Percentiles rank a stretch among this genome's conserved stretches.
These are phyloP conservation scores for Drosophila saltans DNA, from an alignment of 1,140 invertebrate genomes.

Conservation along the genomic window DNA sequence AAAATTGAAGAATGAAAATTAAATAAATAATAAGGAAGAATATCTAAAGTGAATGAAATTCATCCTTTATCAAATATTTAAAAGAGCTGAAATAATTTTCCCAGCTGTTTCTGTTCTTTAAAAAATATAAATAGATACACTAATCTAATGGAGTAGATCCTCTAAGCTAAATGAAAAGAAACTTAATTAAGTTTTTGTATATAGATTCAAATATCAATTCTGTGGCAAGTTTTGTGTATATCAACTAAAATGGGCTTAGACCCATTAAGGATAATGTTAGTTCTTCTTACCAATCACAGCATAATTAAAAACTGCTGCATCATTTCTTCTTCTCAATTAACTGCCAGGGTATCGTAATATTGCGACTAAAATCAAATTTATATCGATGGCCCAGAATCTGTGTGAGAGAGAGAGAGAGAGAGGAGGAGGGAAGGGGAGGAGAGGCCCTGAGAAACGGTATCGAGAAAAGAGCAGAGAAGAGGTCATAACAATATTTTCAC, in stretches of 20 bases:
- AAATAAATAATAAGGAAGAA: too few relatives aligned
- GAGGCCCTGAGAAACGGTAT: background rate
- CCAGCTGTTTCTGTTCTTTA: too few relatives aligned
- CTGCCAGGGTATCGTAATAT: slow-evolving; percentile 63
- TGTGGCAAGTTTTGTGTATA: background rate
- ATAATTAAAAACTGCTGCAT: slow-evolving; percentile 73
- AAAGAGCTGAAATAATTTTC: too few relatives aligned
- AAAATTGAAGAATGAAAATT: too few relatives aligned
- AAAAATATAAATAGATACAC: too few relatives aligned
- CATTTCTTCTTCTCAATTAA: slow-evolving; percentile 74
- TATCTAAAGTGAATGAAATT: too few relatives aligned
- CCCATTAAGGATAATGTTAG: background rate
- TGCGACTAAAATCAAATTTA: slow-evolving; percentile 76
- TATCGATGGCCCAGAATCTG: slow-evolving; percentile 58
- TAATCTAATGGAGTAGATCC: too few relatives aligned
- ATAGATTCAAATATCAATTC: too few relatives aligned
- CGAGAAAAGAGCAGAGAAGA: slow-evolving; percentile 27
- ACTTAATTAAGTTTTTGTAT: too few relatives aligned
- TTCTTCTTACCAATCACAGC: slow-evolving; percentile 45
- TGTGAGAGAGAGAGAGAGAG: background rate
- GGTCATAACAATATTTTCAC: slow-evolving; percentile 81
- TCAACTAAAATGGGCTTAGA: background rate
- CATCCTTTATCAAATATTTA: too few relatives aligned
- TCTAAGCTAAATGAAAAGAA: too few relatives aligned
- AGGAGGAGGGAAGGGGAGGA: slow-evolving; percentile 22